Conservation (phyloP, 2,113 vertebrate species). For the Tenrec ecaudatus region DNA sequence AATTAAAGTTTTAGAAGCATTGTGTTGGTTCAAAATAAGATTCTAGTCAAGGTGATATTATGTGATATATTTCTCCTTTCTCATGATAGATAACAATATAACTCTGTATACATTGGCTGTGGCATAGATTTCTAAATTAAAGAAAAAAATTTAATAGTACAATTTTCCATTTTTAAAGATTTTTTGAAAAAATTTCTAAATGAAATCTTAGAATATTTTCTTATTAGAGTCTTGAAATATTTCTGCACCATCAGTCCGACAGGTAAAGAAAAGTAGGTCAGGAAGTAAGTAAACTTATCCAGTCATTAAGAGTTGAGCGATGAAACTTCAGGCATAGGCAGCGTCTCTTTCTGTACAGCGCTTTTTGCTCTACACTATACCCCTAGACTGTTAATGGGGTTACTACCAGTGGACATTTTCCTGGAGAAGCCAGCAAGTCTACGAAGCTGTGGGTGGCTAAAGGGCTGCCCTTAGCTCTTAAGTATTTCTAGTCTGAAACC, state of each 20-base stretch:
- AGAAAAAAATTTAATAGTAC: background rate
- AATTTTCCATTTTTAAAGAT: slow-evolving; percentile 25
- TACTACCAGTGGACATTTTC: slow-evolving; percentile 70
- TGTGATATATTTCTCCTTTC: background rate
- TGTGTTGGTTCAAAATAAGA: background rate
- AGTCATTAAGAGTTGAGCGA: background rate
- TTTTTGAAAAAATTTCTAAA: background rate
- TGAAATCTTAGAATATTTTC: slow-evolving; percentile 7
- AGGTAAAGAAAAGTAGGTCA: slow-evolving; percentile 4
- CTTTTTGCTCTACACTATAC: background rate
- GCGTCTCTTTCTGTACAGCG: background rate
- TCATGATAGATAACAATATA: background rate
- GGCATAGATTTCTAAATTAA: background rate
- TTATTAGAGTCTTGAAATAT: slow-evolving; percentile 13
- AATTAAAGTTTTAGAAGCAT: background rate
- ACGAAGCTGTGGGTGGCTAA: slow-evolving; percentile 67
- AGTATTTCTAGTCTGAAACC: slow-evolving; percentile 58
- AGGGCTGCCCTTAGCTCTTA: slow-evolving; percentile 60
- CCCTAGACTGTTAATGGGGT: slow-evolving; percentile 34
- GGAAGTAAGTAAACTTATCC: slow-evolving; percentile 41
- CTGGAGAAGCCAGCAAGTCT: slow-evolving; percentile 68
- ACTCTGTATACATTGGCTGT: background rate
- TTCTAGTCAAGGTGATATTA: background rate
- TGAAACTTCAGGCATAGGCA: background rate
- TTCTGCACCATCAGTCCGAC: background rate